Percentiles rank a stretch among this genome's conserved stretches.
Conservation (phyloP, 2,888 invertebrate genomes). For the Cylindroiulus punctatus region DNA sequence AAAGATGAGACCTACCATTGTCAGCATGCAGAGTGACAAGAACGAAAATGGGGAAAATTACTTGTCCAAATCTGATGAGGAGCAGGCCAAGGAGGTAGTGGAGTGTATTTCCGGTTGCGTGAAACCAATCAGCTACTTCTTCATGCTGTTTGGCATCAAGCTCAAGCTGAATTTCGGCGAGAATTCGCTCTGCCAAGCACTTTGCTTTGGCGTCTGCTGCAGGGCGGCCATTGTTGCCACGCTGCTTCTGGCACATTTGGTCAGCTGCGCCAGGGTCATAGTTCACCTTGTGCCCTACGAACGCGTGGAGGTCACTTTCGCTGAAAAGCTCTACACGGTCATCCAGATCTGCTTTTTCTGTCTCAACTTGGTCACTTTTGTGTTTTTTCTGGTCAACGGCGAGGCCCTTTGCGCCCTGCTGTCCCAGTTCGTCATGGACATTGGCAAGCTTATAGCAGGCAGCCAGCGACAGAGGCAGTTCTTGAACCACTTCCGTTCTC, state of each 20-base stretch:
- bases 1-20: too few relatives aligned
- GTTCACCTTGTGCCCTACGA: not conserved
- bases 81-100: not conserved
- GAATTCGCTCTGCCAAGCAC: not conserved
- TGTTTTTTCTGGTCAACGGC: not conserved
- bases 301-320: not conserved
- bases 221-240: not conserved
- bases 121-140: conserved; percentile 13
- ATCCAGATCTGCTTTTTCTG: conserved; percentile 6
- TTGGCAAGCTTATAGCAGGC: not conserved
- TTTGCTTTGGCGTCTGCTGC: not conserved
- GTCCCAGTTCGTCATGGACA: not conserved
- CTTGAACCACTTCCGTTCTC: not conserved
- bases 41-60: not conserved
- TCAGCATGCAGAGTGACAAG: not conserved
- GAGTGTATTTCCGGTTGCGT: not conserved
- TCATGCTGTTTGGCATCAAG: not conserved
- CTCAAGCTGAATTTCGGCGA: not conserved
- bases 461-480: not conserved
- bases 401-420: not conserved
- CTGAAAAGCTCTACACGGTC: not conserved
- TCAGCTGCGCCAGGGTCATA: not conserved
- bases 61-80: not conserved
- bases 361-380: not conserved
- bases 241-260: not conserved